A percentile compares a stretch with the other conserved stretches of the same genome.
phyloP scores from a whole-genome alignment of 2,113 vertebrate species.

The Istiophorus platypterus region DNA sequence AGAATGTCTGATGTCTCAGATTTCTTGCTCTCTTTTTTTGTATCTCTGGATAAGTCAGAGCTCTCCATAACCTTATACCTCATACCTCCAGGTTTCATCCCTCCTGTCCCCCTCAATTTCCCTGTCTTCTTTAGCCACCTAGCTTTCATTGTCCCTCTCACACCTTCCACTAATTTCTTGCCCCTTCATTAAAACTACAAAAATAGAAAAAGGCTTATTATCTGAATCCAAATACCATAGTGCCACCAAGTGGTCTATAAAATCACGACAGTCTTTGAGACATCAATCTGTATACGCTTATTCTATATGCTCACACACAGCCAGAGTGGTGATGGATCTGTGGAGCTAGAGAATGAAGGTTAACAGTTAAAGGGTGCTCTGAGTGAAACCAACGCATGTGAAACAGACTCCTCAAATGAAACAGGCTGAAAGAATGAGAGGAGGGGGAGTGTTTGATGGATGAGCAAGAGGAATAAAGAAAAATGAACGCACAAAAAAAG shows the following conservation, averaged over 20 bases:
- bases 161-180: constrained; percentile 56
- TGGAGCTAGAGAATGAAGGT: constrained; percentile 60
- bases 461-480: constrained; percentile 24
- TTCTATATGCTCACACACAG: constrained; percentile 29
- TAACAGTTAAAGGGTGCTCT: constrained; percentile 55
- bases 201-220: background rate
- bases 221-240: constrained; percentile 74
- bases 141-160: constrained; percentile 31
- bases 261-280: constrained; percentile 15
- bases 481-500: constrained; percentile 13
- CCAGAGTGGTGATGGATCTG: constrained; percentile 61
- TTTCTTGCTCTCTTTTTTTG: constrained; percentile 40
- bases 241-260: constrained; percentile 78
- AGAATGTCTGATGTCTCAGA: constrained; percentile 41
- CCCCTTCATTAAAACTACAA: constrained; percentile 62
- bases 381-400: constrained; percentile 34
- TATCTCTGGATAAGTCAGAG: constrained; percentile 30
- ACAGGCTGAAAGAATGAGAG: constrained; percentile 42
- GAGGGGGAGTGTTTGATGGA: constrained; percentile 25
- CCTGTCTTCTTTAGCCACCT: constrained; percentile 45
- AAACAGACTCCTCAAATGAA: constrained; percentile 53
- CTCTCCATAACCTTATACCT: constrained; percentile 7
- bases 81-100: constrained; percentile 21
- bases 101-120: constrained; percentile 45
- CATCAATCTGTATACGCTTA: background rate